These are phyloP conservation scores for Chionodraco myersi DNA, from an alignment of 2,113 vertebrate genomes.

Conservation along the genomic window DNA sequence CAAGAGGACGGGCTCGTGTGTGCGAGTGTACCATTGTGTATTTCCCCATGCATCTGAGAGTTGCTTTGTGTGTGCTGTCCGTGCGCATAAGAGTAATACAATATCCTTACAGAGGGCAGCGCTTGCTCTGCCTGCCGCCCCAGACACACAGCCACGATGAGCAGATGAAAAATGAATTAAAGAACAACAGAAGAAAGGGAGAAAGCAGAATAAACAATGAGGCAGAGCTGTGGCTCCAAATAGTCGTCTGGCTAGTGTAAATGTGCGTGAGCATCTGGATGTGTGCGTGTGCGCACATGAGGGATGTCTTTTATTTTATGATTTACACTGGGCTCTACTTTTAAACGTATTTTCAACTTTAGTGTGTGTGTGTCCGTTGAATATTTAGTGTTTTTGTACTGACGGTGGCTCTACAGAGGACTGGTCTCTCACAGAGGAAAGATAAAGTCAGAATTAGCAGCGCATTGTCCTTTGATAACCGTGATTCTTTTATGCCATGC, in stretches of 20 bases:
- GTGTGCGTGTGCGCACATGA: constrained; percentile 17
- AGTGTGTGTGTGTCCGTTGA: constrained; percentile 34
- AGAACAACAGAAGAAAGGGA: constrained; percentile 73
- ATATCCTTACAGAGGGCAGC: constrained; percentile 71
- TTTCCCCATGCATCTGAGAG: constrained; percentile 62
- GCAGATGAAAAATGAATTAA: constrained; percentile 81
- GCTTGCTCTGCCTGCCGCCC: constrained; percentile 61
- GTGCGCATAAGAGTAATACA: constrained; percentile 67
- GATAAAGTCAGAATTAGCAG: neutral
- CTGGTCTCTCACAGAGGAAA: constrained; percentile 26
- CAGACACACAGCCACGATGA: constrained; percentile 68
- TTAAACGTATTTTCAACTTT: constrained; percentile 37
- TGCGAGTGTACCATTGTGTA: constrained; percentile 41
- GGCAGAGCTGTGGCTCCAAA: constrained; percentile 66
- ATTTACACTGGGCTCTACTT: constrained; percentile 56
- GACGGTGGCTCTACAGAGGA: neutral
- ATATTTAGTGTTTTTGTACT: constrained; percentile 52
- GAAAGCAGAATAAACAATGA: constrained; percentile 75
- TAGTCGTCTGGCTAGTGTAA: constrained; percentile 54
- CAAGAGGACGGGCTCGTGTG: constrained; percentile 68
- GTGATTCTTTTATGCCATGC: neutral
- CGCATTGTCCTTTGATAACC: neutral
- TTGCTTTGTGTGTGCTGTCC: constrained; percentile 16
- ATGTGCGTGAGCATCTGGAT: constrained; percentile 28
- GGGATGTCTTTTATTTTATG: constrained; percentile 59